Evolutionary conservation across 2,113 vertebrate genomes (phyloP).

Genomic region (Xiphophorus couchianus): DNA sequence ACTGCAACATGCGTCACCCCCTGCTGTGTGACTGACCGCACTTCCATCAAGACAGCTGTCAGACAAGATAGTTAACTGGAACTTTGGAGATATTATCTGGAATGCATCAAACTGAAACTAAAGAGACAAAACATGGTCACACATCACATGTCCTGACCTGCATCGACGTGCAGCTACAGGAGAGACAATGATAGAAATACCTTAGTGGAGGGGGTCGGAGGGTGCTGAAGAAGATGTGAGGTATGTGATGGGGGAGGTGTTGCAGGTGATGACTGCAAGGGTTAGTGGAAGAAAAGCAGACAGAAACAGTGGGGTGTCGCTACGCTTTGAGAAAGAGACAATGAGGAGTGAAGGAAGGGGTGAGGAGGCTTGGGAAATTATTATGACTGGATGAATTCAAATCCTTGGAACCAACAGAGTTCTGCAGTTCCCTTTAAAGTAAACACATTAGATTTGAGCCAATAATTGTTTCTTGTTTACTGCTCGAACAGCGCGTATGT

Average conservation of each 20-base stretch:
- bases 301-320: conserved; percentile 39
- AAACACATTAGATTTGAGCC: neutral
- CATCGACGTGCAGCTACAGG: conserved; percentile 20
- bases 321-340: conserved; percentile 35
- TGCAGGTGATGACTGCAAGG: conserved; percentile 29
- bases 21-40: conserved; percentile 49
- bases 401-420: neutral
- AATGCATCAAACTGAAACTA: conserved; percentile 75
- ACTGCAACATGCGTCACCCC: conserved; percentile 56
- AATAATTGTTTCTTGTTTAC: neutral
- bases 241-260: neutral
- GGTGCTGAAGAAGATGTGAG: neutral
- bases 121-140: conserved; percentile 63
- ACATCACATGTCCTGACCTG: conserved; percentile 63
- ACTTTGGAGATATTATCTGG: conserved; percentile 67
- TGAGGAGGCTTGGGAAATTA: conserved; percentile 17
- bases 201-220: neutral
- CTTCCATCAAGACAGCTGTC: conserved; percentile 60
- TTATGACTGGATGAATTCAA: conserved; percentile 32
- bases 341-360: conserved; percentile 1
- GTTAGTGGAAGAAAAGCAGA: conserved; percentile 38
- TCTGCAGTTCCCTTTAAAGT: neutral
- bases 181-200: conserved; percentile 26
- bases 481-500: neutral
- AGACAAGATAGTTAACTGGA: conserved; percentile 44